These are phyloP conservation scores for Dunckerocampus dactyliophorus DNA, from an alignment of 2,113 vertebrate species.

Conservation along the genomic window DNA sequence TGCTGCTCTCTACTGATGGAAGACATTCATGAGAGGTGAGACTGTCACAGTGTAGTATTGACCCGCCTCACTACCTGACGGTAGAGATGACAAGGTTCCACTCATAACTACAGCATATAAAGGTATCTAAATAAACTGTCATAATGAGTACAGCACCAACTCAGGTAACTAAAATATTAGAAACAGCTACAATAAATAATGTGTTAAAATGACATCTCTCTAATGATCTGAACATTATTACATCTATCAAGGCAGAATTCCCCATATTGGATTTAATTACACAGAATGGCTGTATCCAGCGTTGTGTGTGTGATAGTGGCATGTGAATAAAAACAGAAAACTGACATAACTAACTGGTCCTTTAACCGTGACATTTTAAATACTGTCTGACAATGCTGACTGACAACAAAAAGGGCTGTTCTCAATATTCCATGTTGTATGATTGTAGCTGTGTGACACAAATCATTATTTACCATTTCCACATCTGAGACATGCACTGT, in stretches of 20 bases:
- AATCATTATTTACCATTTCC: slow-evolving; percentile 62
- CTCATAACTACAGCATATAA: neutral
- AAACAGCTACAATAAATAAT: no score
- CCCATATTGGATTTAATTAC: no score
- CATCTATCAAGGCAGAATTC: no score
- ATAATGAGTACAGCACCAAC: no score
- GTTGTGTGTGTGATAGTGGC: no score
- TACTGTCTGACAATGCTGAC: slow-evolving; percentile 32
- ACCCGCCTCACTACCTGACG: slow-evolving; percentile 38
- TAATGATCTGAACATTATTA: no score
- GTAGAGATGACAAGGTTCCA: no score
- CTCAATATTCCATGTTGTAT: slow-evolving; percentile 35
- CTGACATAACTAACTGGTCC: neutral
- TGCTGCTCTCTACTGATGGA: slow-evolving; percentile 54
- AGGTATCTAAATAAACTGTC: neutral
- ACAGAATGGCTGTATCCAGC: no score
- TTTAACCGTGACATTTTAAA: slow-evolving; percentile 14
- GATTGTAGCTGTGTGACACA: slow-evolving; percentile 53
- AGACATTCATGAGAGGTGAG: slow-evolving; percentile 56
- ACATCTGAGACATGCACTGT: slow-evolving; percentile 47
- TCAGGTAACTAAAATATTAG: no score
- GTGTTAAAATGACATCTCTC: no score
- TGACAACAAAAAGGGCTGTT: slow-evolving; percentile 35
- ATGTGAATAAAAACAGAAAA: neutral
- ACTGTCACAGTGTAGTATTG: slow-evolving; percentile 50